A percentile compares a stretch with the other conserved stretches of the same genome.
Conservation (phyloP, 2,113 vertebrate species). For the Eulacestoma nigropectus region DNA sequence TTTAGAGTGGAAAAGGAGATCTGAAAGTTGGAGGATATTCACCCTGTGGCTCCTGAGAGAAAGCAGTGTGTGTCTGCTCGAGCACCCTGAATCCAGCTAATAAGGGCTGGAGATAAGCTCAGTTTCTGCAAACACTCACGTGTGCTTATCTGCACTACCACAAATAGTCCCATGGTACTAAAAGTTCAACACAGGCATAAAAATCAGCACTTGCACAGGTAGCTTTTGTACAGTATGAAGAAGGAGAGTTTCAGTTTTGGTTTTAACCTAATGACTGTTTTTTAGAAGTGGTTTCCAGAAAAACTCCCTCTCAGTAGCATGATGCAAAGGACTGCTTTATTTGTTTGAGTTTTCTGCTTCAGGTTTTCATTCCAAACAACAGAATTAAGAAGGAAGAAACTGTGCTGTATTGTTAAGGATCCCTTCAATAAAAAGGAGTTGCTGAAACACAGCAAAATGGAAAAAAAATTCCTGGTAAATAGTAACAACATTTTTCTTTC, state of each 20-base stretch:
- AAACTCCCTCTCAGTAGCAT: background rate
- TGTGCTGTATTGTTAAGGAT: background rate
- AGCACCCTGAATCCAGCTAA: background rate
- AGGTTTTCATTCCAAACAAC: background rate
- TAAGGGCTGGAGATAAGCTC: background rate
- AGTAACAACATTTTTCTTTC: background rate
- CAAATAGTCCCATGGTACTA: background rate
- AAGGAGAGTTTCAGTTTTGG: background rate
- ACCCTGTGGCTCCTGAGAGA: background rate
- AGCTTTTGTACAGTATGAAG: background rate
- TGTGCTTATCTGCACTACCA: constrained; percentile 12
- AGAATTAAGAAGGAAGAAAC: background rate
- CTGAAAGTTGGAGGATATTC: constrained; percentile 8
- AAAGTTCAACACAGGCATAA: background rate
- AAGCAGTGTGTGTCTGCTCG: background rate
- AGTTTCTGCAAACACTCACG: constrained; percentile 37
- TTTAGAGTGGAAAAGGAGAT: constrained; percentile 36
- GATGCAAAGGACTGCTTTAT: background rate
- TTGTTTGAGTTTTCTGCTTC: background rate
- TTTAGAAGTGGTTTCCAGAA: background rate
- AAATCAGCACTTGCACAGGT: background rate
- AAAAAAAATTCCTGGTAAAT: background rate
- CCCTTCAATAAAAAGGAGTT: background rate
- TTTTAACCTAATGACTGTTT: background rate
- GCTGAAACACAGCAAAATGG: background rate